Evolutionary conservation across 2,888 invertebrate species (phyloP), one percentile per base, ranked within the genome.

Genomic region (Sipunculus nudus): DNA sequence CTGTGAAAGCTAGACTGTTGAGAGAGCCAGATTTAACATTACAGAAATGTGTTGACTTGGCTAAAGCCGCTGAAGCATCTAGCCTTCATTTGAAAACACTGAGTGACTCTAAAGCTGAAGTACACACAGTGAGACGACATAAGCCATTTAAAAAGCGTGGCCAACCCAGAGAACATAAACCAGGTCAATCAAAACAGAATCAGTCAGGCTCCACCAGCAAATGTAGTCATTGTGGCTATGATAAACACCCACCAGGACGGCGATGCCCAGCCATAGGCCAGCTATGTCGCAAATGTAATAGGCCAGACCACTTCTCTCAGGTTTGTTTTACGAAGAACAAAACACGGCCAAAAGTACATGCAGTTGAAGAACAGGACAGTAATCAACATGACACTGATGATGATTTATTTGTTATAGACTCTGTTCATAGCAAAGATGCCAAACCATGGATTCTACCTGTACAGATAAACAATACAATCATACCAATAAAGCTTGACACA

Each of bases 11-110:
- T 21, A 48, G 61, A 35, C 39, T 67, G 40, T 41, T 62, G 16
- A n/a, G 65, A 31, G 59, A 55, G 23, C 26, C 23, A 29, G 59
- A 65, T 26, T 21, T 60, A n/a, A 48, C 48, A 21, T 50, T 65
- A 13, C 28, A 46, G 38, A 59, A 53, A 28, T 43, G 58, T 13
- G 57, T 63, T 38, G 57, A 56, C 35, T 57, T 60, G 28, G 62
- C 57, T 26, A 38, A 58, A 32, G 46, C 59, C 39, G 56, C 62
- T 4, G 63, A 64, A 49, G 35, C 19, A 16, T 45, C 50, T n/a
- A n/a, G n/a, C n/a, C n/a, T n/a, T 25, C 16, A 29, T 45, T 8
- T 23, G 59, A 19, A 40, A 35, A 21, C 46, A 35, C n/a, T 38
- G 39, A 6, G 28, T 53, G 29, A 43, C 39, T 29, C 19, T 52